phyloP scores from a whole-genome alignment of 2,113 vertebrate species.

The Struthio camelus region DNA sequence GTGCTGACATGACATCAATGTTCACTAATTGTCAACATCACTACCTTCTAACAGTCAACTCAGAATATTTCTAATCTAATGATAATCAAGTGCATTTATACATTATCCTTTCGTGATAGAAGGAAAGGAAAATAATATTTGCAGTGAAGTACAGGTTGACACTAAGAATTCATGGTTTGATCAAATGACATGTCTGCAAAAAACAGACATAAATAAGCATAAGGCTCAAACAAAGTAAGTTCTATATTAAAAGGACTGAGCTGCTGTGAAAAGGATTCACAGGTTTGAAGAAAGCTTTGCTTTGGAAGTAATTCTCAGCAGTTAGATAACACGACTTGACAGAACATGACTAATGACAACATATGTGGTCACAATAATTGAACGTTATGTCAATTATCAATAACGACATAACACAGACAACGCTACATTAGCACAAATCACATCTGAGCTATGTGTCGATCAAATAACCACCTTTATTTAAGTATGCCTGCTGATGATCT shows the following conservation, averaged over 20 bases:
- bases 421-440: not conserved
- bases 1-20: not conserved
- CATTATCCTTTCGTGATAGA: not conserved
- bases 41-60: not conserved
- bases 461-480: not conserved
- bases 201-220: not conserved
- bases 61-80: not conserved
- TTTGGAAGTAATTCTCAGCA: not conserved
- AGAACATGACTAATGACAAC: not conserved
- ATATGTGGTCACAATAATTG: rapidly evolving
- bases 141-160: not conserved
- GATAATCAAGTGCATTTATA: not conserved
- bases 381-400: not conserved
- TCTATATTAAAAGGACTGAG: not conserved
- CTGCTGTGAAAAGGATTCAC: not conserved
- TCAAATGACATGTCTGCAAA: not conserved
- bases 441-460: not conserved
- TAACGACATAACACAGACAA: rapidly evolving
- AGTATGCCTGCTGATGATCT: not conserved
- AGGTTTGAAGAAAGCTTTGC: not conserved
- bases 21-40: not conserved
- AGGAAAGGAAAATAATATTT: not conserved
- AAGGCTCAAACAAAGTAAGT: not conserved
- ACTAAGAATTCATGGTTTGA: not conserved
- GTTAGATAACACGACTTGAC: not conserved